Base-by-base conservation (phyloP, 2,797 vertebrate species). In the Poeciliopsis infans region DNA sequence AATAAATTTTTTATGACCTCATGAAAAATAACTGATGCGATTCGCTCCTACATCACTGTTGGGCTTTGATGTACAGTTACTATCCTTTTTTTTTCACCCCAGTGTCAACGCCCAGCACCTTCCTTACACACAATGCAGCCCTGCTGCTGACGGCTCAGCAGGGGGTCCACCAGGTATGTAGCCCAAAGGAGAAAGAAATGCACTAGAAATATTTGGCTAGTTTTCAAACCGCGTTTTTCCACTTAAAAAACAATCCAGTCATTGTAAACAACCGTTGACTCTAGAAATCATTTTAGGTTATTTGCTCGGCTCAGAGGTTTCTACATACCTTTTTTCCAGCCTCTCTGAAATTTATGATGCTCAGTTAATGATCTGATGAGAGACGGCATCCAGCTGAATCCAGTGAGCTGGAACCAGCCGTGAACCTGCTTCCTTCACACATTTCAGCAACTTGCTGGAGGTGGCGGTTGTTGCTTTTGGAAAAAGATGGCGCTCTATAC, bases 381-480 rank as follows among this genome's bases (percentile, higher is more conserved):
- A 74, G 20, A 45, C 47, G 28, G n/a, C 69, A 31, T 59, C 51
- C 76, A 71, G 36, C 66, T 53, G 69, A 77, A 80, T 77, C 69
- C 78, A 51, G 25, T 16, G 78, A 51, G 75, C 72, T 69, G 66
- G 76, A 59, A 78, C 39, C 36, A 78, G 28, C 57, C 41, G 2
- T 74, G 78, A 77, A 74, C 72, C 59, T 10, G 8, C 61, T 72
- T 23, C 68, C 57, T 57, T 82, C 64, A 72, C 69, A 51, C 45
- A 28, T 73, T 53, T 61, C 31, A 15, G 36, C 75, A 68, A 61
- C 82, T 57, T 64, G 75, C 70, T 79, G 57, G 46, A 82, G 74
- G 76, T 16, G 59, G 47, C 79, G 78, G 74, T 80, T 82, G 79
- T 85, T 20, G 5, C 69, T 82, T 66, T 70, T 85, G 79, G 81